Base-by-base conservation (phyloP, 2,888 invertebrate species). In the Acanthosepion esculentum region DNA sequence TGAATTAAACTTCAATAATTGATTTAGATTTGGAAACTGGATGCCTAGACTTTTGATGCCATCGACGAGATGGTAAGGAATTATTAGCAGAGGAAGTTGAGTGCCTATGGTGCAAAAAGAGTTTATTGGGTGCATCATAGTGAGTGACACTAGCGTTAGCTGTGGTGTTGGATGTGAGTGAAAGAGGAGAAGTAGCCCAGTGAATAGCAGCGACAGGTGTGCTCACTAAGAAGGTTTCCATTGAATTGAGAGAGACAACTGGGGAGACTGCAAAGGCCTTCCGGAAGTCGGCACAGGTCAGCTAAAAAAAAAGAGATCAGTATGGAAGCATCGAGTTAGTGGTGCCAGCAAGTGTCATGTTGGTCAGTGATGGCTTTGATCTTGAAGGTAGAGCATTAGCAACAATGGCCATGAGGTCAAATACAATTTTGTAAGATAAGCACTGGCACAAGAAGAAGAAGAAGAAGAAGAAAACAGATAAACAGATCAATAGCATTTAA, bases 261-360 rank as follows among this genome's bases (percentile, higher is more conserved):
- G 94, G 55, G 59, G 94, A 55, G 64, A 94, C 94, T 55, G 53
- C 55, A 53, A 53, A 55, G 64, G 94, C 55, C 64, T 48, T 53
- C 55, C 59, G 29, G 94, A 94, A 55, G 64, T 94, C 94, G 29
- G 59, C 94, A 94, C 53, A 94, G 59, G 94, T 94, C 41, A 94
- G 94, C 94, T 94, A 94, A 53, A 94, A 92, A 92, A 20, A 92
- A 55, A 94, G 64, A 94, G 94, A 94, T 94, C 48, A 55, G 55
- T 94, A 94, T 48, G 94, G 94, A 94, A 94, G 48, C 55, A 33
- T 64, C 53, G 33, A n/a, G 94, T 94, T 94, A 94, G 94, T 64
- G 59, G 93, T 78, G 78, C 78, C 78, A 78, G n/a, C 78, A 78
- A 33, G n/a, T 78, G 4, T 78, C n/a, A 18, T 33, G 78, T n/a